phyloP scores from a whole-genome alignment of 2,113 vertebrate species.

The Planiliza haematocheilus region DNA sequence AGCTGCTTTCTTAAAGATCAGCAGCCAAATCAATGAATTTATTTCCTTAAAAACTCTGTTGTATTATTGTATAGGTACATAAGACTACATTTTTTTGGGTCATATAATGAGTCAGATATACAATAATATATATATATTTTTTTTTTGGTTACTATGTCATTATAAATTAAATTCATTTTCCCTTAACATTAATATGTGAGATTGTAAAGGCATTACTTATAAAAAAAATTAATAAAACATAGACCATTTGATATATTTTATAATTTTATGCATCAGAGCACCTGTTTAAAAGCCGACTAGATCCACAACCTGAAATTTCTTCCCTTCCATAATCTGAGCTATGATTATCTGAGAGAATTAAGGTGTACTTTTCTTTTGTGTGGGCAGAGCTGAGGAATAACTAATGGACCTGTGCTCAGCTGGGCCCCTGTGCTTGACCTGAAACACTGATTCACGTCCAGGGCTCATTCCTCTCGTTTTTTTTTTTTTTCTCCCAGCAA shows the following conservation, averaged over 20 bases:
- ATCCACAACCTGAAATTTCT: constrained; percentile 10
- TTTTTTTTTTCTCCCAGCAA: constrained; percentile 8
- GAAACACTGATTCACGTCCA: constrained; percentile 26
- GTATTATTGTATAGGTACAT: no score
- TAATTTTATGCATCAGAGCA: no score
- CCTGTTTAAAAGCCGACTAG: not conserved
- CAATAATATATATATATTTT: no score
- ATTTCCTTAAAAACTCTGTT: not conserved
- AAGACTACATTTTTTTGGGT: no score
- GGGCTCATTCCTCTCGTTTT: not conserved
- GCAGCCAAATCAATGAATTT: not conserved
- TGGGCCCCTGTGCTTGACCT: constrained; percentile 7
- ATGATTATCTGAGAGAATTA: constrained; percentile 25
- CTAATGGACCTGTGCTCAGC: constrained; percentile 14
- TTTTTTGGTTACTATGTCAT: no score
- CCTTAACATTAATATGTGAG: no score
- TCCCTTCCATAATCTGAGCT: constrained; percentile 33
- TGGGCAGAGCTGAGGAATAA: constrained; percentile 26
- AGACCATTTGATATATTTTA: no score
- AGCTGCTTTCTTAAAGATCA: no score
- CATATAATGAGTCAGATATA: no score
- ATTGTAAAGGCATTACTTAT: no score
- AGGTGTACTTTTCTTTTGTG: constrained; percentile 31
- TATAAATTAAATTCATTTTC: no score
- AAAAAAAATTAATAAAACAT: no score